Base-by-base conservation (phyloP, 64 coral and sea anemone species). In the Acropora tenuis region DNA sequence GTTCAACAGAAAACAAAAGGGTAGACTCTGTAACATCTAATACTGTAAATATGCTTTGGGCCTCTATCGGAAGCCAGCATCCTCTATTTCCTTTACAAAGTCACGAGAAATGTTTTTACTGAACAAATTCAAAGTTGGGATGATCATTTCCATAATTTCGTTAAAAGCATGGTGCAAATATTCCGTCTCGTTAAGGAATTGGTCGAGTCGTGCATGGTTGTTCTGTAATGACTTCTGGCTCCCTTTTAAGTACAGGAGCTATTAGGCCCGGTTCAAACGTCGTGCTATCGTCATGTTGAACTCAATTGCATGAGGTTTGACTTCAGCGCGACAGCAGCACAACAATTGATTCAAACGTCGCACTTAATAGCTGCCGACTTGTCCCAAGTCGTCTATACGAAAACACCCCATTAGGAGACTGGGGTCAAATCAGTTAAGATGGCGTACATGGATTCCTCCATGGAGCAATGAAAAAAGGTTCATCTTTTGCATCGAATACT, bases 121-220 rank as follows among this genome's bases (percentile, higher is more conserved):
- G 55, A 83, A 55, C 49, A 83, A 30, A 75, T 91, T 80, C 71
- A 80, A 9, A 82, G 78, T 86, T 76, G 80, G 41, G 48, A 76
- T 75, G 13, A 85, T 85, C 60, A 77, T 9, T 47, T 76, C 47
- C 8, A 92, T 59, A 18, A 92, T 45, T 86, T 86, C 90, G 13
- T 8, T 63, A 42, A 93, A 2, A 48, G 92, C 92, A 40, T 82
- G 10, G 58, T 75, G 71, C 41, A 93, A 72, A n/a, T 93, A 77
- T 2, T 50, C 15, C 50, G 43, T 93, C 92, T 72, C 2, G 2
- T 41, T 49, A 19, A 80, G 77, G 76, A 63, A 93, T 49, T 82
- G 84, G 84, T 11, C 92, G 19, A 16, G 60, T 67, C 30, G 77
- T 50, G 48, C 13, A 60, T 49, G 79, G 77, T 74, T 92, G 50